Conservation (phyloP, 2,888 invertebrate species). For the Lithophane socia region DNA sequence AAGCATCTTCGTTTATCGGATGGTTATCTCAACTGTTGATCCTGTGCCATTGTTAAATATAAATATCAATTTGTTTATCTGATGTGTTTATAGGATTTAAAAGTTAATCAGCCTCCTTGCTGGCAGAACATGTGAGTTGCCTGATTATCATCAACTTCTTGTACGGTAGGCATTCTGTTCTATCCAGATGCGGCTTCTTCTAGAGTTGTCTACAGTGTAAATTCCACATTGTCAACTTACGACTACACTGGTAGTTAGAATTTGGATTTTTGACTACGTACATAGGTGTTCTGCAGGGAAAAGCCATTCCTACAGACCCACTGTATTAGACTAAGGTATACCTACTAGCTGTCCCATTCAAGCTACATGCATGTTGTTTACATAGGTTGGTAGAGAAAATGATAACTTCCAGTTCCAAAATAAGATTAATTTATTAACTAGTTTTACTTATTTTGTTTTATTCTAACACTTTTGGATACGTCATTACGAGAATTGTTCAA, state of each 20-base stretch:
- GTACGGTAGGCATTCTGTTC: neutral
- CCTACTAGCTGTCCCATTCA: neutral
- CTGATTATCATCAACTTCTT: constrained; percentile 24
- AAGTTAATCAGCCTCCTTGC: constrained; percentile 24
- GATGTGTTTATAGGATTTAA: constrained; percentile 46
- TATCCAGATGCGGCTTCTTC: neutral
- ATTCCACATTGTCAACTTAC: neutral
- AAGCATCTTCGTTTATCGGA: constrained; percentile 49
- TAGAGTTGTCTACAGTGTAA: neutral
- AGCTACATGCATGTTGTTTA: neutral
- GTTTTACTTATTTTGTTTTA: no score
- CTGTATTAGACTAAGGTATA: no score
- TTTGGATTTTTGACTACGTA: no score
- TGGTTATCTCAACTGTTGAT: constrained; percentile 49
- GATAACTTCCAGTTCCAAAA: no score
- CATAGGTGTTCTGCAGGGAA: no score
- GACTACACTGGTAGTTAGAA: neutral
- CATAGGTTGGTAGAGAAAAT: no score
- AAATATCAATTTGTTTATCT: constrained; percentile 33
- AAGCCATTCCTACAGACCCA: no score
- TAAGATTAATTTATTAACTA: no score
- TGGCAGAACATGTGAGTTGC: constrained; percentile 2
- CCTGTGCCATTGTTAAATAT: constrained; percentile 56
- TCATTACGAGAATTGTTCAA: no score
- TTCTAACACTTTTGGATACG: no score